Conservation (phyloP, 2,797 vertebrate genomes). For the Denticeps clupeoides region DNA sequence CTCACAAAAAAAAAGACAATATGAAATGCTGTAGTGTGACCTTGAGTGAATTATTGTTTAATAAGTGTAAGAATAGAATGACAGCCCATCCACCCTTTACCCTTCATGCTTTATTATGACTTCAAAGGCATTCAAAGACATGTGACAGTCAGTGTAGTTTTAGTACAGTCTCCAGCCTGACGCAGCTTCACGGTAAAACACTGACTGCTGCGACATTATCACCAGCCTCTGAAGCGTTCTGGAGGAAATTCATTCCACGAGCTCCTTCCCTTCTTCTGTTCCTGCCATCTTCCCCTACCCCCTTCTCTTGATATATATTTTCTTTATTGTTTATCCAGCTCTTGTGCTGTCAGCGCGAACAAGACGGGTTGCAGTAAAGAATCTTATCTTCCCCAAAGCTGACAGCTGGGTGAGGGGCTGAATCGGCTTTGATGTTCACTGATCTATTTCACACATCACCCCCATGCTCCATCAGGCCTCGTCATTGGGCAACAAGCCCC, state of each 20-base stretch:
- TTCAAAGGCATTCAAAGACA: too few relatives aligned
- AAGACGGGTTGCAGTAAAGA: slow-evolving; percentile 46
- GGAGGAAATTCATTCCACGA: slow-evolving; percentile 42
- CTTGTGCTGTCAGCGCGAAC: slow-evolving; percentile 45
- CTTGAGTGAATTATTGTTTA: too few relatives aligned
- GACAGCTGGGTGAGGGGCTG: slow-evolving; percentile 35
- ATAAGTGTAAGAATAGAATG: too few relatives aligned
- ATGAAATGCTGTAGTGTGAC: too few relatives aligned
- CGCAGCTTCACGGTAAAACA: slow-evolving; percentile 23
- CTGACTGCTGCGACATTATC: slow-evolving; percentile 43
- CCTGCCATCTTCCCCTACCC: slow-evolving; percentile 7
- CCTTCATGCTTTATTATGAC: too few relatives aligned
- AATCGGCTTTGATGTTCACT: slow-evolving; percentile 36
- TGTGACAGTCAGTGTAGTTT: too few relatives aligned
- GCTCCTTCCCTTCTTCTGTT: slow-evolving; percentile 6
- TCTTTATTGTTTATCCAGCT: slow-evolving; percentile 50
- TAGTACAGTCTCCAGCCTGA: too few relatives aligned
- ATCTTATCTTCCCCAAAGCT: slow-evolving; percentile 45
- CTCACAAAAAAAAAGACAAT: too few relatives aligned
- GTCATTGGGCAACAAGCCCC: slow-evolving; percentile 28
- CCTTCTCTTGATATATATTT: slow-evolving; percentile 34
- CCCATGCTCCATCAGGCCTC: slow-evolving; percentile 37
- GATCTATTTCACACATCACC: slow-evolving; percentile 36
- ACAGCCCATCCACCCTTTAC: too few relatives aligned
- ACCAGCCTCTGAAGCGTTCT: slow-evolving; percentile 39